phyloP scores from a whole-genome alignment of 2,888 invertebrate genomes.

The Synanthedon myopaeformis region DNA sequence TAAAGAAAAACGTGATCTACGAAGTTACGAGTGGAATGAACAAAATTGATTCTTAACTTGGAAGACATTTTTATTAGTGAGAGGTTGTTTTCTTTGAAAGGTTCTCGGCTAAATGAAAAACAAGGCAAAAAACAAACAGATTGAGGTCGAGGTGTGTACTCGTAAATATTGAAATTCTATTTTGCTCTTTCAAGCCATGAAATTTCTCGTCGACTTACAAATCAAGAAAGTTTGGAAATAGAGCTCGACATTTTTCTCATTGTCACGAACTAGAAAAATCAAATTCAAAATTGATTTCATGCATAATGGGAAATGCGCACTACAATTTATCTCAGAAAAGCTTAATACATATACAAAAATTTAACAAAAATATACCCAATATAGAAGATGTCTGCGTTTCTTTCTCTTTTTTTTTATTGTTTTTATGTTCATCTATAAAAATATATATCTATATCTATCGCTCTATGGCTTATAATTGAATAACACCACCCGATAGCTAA shows the following conservation, averaged over 20 bases:
- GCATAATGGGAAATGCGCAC: no score
- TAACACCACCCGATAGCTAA: no score
- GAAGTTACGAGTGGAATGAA: not conserved
- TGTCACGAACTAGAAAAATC: not conserved
- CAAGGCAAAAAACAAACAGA: conserved; percentile 11
- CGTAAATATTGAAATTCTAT: conserved; percentile 1
- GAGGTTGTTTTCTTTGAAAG: conserved; percentile 30
- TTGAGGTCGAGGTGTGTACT: not conserved
- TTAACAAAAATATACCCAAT: no score
- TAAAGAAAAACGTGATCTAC: not conserved
- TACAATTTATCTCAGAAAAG: no score
- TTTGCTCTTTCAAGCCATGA: not conserved
- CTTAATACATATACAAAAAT: no score
- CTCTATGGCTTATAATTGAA: no score
- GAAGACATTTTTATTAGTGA: conserved; percentile 25
- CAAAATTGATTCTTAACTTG: conserved; percentile 16
- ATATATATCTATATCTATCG: no score
- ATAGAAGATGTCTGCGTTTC: no score
- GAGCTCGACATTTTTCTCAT: not conserved
- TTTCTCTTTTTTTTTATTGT: no score
- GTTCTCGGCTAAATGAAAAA: conserved; percentile 14
- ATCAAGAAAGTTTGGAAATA: not conserved
- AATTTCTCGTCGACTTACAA: not conserved
- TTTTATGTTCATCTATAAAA: no score
- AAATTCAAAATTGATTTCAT: no score